Percentiles rank a stretch among this genome's conserved stretches.
Conservation (phyloP, 2,888 invertebrate genomes). For the Hydropsyche betteni region DNA sequence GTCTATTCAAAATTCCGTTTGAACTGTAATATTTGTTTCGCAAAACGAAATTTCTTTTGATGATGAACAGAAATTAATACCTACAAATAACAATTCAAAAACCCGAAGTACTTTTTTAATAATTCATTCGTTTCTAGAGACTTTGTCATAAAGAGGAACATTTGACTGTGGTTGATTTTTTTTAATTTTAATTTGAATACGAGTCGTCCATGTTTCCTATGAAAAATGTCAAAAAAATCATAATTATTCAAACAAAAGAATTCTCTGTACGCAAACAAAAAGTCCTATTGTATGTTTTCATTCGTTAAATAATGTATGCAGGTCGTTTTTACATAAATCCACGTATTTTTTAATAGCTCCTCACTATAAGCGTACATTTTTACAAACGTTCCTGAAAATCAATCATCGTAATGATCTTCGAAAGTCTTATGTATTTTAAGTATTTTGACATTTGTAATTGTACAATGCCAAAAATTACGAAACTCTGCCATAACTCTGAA, state of each 20-base stretch:
- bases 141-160: neutral
- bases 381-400: conserved; percentile 2
- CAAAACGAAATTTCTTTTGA: neutral
- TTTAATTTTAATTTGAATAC: conserved; percentile 19
- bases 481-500: too few species aligned
- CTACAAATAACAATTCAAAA: conserved; percentile 3
- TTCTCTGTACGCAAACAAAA: conserved; percentile 5
- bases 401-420: neutral
- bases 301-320: conserved; percentile 24
- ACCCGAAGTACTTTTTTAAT: neutral
- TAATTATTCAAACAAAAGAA: conserved; percentile 9
- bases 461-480: neutral
- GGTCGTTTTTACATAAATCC: conserved; percentile 21
- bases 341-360: conserved; percentile 21
- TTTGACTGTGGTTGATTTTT: neutral
- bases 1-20: neutral
- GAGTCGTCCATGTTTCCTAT: conserved; percentile 12
- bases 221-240: conserved; percentile 9
- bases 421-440: neutral
- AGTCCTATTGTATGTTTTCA: conserved; percentile 17
- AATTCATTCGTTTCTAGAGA: conserved; percentile 6
- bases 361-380: neutral
- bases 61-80: neutral
- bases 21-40: neutral
- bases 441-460: neutral